These are phyloP conservation scores for Colinus virginianus DNA, from an alignment of 2,113 vertebrate genomes.

Conservation along the genomic window DNA sequence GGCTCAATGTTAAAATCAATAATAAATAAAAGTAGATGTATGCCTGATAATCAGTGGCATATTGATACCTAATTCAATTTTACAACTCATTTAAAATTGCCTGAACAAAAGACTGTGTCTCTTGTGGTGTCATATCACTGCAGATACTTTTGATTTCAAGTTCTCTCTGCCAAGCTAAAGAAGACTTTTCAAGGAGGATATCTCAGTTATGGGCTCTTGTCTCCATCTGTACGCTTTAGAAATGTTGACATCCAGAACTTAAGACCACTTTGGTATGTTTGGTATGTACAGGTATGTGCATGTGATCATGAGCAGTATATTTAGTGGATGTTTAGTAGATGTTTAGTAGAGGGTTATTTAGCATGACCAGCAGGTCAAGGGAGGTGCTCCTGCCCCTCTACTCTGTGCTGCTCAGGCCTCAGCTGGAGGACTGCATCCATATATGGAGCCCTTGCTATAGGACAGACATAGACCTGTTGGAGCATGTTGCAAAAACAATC, in stretches of 20 bases:
- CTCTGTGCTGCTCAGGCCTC: too few relatives aligned
- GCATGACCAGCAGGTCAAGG: too few relatives aligned
- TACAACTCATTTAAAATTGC: neutral
- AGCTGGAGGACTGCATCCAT: too few relatives aligned
- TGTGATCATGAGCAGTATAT: neutral
- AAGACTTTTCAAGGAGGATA: neutral
- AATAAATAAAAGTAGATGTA: neutral
- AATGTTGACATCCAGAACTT: neutral
- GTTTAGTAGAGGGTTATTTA: too few relatives aligned
- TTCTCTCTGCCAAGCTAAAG: neutral
- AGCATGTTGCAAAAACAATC: too few relatives aligned
- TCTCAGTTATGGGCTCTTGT: neutral
- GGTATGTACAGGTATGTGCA: neutral
- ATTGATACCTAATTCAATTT: neutral
- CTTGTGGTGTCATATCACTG: neutral
- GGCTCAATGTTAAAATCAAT: neutral
- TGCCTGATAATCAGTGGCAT: neutral
- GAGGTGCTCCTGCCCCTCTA: too few relatives aligned
- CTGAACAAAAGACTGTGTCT: neutral
- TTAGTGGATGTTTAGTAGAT: too few relatives aligned
- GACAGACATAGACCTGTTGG: too few relatives aligned
- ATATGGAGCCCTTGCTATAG: too few relatives aligned
- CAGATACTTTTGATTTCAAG: neutral
- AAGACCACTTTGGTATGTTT: neutral
- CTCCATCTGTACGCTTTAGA: fast-evolving